These are phyloP conservation scores for Triplophysa tibetana DNA, from an alignment of 2,113 vertebrate genomes.

Conservation along the genomic window DNA sequence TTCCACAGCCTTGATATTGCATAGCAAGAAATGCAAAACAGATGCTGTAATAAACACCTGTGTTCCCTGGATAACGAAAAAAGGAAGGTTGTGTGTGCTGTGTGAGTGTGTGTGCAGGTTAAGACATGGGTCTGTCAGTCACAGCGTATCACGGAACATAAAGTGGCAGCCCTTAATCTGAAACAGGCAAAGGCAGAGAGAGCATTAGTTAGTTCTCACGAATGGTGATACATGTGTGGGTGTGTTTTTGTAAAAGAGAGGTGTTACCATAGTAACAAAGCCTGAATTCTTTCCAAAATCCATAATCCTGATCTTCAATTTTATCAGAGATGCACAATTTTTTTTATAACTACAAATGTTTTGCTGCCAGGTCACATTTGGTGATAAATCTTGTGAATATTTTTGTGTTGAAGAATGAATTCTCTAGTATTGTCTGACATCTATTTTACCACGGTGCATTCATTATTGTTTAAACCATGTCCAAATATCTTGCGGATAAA, in stretches of 20 bases:
- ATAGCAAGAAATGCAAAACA: conserved; percentile 64
- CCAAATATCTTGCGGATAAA: conserved; percentile 17
- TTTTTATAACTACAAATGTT: background rate
- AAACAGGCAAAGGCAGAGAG: conserved; percentile 65
- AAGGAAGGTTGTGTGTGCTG: conserved; percentile 34
- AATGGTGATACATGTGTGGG: conserved; percentile 45
- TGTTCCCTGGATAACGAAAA: conserved; percentile 59
- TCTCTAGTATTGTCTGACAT: background rate
- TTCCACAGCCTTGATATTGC: conserved; percentile 52
- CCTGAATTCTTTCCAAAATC: background rate
- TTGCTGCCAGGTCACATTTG: background rate
- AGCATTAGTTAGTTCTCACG: conserved; percentile 59
- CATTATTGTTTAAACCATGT: conserved; percentile 4
- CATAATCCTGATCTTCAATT: background rate
- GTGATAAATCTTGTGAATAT: background rate
- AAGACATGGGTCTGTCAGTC: conserved; percentile 51
- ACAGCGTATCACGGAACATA: conserved; percentile 64
- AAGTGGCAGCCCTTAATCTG: conserved; percentile 67
- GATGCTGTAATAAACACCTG: conserved; percentile 77
- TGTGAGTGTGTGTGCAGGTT: conserved; percentile 3
- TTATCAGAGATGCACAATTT: background rate
- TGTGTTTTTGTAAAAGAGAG: background rate
- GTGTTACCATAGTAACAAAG: background rate
- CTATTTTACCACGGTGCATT: background rate
- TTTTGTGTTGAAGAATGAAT: conserved; percentile 1